Evolutionary conservation across 2,888 invertebrate species (phyloP).

Genomic region (Electrophaes corylata): DNA sequence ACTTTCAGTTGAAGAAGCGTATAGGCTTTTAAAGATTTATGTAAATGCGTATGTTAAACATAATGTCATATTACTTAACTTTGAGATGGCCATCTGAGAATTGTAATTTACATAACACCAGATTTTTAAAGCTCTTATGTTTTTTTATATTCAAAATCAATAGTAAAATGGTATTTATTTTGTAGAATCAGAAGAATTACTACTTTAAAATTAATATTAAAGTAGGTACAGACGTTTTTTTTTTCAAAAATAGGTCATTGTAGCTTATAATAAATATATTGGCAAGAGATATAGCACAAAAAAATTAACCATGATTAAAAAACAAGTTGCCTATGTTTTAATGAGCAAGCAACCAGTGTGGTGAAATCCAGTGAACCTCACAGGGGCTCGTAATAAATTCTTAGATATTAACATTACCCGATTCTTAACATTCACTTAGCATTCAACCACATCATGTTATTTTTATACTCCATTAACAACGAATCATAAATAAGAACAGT

Average conservation of each 20-base stretch:
- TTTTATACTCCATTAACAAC: conserved; percentile 8
- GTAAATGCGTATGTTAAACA: not conserved
- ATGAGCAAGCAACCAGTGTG: not conserved
- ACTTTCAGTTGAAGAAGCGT: not conserved
- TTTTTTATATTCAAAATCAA: no score
- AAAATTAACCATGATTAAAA: no score
- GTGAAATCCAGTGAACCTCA: not conserved
- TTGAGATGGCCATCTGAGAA: not conserved
- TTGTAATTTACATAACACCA: not conserved
- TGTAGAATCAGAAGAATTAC: no score
- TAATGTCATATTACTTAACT: not conserved
- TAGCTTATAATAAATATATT: no score
- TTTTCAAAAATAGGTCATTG: no score
- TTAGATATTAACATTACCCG: not conserved
- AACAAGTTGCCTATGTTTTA: no score
- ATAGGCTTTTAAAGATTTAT: not conserved
- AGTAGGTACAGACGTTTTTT: no score
- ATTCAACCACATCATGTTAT: conserved; percentile 9
- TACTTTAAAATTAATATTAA: no score
- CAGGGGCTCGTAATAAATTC: not conserved
- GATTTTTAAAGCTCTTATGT: no score
- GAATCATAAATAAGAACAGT: conserved; percentile 16
- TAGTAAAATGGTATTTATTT: no score
- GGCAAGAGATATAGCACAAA: no score
- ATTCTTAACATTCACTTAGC: not conserved